Conservation (phyloP, 2,888 invertebrate species). For the Eupithecia subumbrata region DNA sequence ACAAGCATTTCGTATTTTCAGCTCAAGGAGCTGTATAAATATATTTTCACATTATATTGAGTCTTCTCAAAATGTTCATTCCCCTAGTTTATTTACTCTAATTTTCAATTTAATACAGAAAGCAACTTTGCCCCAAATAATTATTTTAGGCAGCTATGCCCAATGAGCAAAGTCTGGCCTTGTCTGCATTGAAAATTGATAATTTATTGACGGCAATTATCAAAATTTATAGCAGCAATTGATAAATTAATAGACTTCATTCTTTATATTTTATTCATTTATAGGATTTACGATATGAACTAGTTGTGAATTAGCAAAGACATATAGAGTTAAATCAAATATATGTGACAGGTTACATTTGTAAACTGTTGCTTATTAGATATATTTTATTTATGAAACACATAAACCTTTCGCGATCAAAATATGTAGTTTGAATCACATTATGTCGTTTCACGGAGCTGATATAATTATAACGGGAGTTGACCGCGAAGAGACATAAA, state of each 20-base stretch:
- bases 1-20: neutral
- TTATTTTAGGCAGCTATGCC: neutral
- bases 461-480: constrained; percentile 8
- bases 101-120: neutral
- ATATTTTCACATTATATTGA: neutral
- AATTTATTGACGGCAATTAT: constrained; percentile 3
- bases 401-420: constrained; percentile 32
- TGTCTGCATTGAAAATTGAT: constrained; percentile 3
- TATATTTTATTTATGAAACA: constrained; percentile 26
- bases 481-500: neutral
- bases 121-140: neutral
- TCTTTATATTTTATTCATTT: neutral
- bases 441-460: constrained; percentile 32
- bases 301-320: constrained; percentile 6
- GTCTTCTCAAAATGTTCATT: neutral
- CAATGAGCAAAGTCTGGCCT: neutral
- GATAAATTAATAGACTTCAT: neutral
- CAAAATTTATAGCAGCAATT: neutral
- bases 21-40: neutral
- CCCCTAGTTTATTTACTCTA: neutral
- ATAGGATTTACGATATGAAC: neutral
- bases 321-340: constrained; percentile 17
- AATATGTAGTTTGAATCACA: constrained; percentile 13
- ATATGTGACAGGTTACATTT: constrained; percentile 37
- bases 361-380: constrained; percentile 35